Evolutionary conservation across 2,888 invertebrate species (phyloP).

Genomic region (Lithophane socia): DNA sequence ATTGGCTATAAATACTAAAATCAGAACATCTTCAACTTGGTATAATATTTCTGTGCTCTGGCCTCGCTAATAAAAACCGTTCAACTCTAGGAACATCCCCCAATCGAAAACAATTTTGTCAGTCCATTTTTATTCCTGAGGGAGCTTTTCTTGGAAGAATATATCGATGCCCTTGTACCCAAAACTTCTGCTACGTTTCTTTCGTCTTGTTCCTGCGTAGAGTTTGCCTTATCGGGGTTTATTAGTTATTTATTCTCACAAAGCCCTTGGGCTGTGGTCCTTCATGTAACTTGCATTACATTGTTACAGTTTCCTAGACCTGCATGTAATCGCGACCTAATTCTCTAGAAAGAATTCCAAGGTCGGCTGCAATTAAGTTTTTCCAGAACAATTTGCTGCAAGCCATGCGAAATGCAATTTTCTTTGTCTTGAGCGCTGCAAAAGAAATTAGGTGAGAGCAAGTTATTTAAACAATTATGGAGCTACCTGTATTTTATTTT

Average conservation of each 20-base stretch:
- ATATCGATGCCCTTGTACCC: slow-evolving; percentile 27
- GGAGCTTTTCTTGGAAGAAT: slow-evolving; percentile 31
- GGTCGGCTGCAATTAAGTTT: slow-evolving; percentile 45
- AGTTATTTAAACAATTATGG: slow-evolving; percentile 52
- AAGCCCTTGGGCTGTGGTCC: slow-evolving; percentile 74
- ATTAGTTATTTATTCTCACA: slow-evolving; percentile 87
- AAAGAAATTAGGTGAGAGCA: slow-evolving; percentile 52
- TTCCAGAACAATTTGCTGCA: slow-evolving; percentile 45
- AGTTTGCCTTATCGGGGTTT: slow-evolving; percentile 82
- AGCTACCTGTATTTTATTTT: slow-evolving; percentile 32
- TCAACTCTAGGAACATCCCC: slow-evolving; percentile 18
- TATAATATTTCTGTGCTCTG: slow-evolving; percentile 16
- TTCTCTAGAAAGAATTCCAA: slow-evolving; percentile 50
- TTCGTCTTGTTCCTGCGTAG: slow-evolving; percentile 63
- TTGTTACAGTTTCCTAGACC: slow-evolving; percentile 61
- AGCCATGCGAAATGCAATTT: slow-evolving; percentile 55
- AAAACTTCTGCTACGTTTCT: slow-evolving; percentile 54
- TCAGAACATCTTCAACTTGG: neutral
- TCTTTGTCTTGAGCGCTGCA: slow-evolving; percentile 45
- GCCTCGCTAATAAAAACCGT: slow-evolving; percentile 9
- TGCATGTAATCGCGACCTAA: slow-evolving; percentile 52
- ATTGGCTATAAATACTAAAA: neutral
- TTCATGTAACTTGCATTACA: slow-evolving; percentile 82
- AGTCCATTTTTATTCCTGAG: slow-evolving; percentile 45
- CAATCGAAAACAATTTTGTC: slow-evolving; percentile 50